phyloP scores from a whole-genome alignment of 2,113 vertebrate species.

The Oryzias celebensis region DNA sequence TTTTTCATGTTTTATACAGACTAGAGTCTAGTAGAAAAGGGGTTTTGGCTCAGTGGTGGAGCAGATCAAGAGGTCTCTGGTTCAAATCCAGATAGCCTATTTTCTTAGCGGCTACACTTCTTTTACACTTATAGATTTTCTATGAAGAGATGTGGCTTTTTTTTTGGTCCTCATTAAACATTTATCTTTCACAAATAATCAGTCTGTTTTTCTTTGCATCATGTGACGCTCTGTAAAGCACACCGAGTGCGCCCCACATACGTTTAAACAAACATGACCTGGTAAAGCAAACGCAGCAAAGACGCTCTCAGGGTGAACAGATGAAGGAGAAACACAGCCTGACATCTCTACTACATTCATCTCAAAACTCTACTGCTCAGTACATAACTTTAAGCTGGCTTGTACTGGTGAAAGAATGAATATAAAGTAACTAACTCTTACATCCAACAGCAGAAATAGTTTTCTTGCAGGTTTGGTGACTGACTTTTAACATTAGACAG shows the following conservation, averaged over 20 bases:
- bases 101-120: rapidly evolving
- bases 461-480: background rate
- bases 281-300: background rate
- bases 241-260: slow-evolving; percentile 7
- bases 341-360: too few relatives aligned
- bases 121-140: too few relatives aligned
- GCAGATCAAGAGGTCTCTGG: slow-evolving; percentile 82
- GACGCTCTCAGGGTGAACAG: slow-evolving; percentile 16
- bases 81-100: slow-evolving; percentile 84
- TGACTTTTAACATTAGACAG: background rate
- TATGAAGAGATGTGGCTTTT: too few relatives aligned
- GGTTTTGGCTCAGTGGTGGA: slow-evolving; percentile 85
- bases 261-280: slow-evolving; percentile 54
- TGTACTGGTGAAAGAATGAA: background rate
- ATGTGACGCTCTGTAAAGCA: slow-evolving; percentile 4
- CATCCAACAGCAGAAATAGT: background rate
- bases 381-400: too few relatives aligned
- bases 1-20: too few relatives aligned
- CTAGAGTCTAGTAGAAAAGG: background rate
- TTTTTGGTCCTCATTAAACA: background rate
- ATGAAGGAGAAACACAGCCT: background rate
- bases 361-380: too few relatives aligned
- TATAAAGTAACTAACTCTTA: background rate
- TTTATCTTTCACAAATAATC: background rate
- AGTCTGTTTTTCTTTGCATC: slow-evolving; percentile 24